Evolutionary conservation across 2,888 invertebrate species (phyloP), one percentile per base, ranked within the genome.

Genomic region (Leptothorax acervorum): DNA sequence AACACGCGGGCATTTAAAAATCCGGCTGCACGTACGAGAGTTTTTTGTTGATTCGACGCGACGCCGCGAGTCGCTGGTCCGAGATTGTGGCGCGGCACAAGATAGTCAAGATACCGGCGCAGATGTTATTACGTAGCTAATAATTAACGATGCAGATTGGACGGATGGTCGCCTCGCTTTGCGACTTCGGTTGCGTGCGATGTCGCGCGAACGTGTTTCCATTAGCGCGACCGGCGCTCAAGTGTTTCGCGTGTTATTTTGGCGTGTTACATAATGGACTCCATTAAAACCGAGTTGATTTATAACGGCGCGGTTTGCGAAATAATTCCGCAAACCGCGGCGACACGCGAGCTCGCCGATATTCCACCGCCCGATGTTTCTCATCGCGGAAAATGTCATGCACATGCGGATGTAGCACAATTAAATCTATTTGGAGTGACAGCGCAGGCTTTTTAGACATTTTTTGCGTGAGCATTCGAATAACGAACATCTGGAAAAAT

Each of bases 221-320:
- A 74, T 74, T 74, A 73, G 60, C 31, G 39, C 60, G 11, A 60
- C 35, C 74, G 45, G 35, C 48, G 74, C 74, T 45, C 60, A 3
- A 48, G 74, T 62, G 55, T 71, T 57, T 78, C 78, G 71, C 73
- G n/a, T 78, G 79, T 81, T 73, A 73, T 60, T 74, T 81, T 42
- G 79, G 73, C 60, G 15, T 48, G 79, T 81, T 81, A 81, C 74
- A 81, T 81, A 81, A 81, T 60, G 60, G 74, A 35, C 48, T 39
- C 74, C 74, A 60, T 81, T 81, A 81, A 60, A 73, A 12, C 39
- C 12, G 60, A 71, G 60, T 60, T 74, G 74, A 74, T 81, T 81
- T 81, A 81, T 81, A 60, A 81, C 45, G 15, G 48, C 31, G 45
- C 57, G 45, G 66, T 79, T 79, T 60, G 79, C 39, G 48, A 81